Percentiles rank a stretch among this genome's conserved stretches.
Conservation (phyloP, 2,888 invertebrate species). For the Ophraella communa region DNA sequence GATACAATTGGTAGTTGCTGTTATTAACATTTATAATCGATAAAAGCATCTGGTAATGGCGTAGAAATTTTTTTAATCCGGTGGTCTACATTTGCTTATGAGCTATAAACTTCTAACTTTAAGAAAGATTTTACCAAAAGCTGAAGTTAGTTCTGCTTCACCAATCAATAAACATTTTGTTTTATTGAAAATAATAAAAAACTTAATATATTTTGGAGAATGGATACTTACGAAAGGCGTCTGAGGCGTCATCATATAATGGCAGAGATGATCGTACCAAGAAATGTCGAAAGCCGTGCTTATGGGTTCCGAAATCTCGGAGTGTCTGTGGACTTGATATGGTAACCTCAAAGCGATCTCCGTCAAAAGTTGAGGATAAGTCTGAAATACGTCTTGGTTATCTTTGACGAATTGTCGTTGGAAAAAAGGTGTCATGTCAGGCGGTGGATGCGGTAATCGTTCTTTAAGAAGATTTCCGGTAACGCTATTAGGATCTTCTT, state of each 20-base stretch:
- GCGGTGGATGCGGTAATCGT: conserved; percentile 79
- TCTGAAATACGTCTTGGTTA: conserved; percentile 91
- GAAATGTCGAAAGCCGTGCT: conserved; percentile 64
- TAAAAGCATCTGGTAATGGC: too few species aligned
- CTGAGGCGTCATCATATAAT: conserved; percentile 81
- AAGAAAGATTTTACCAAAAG: too few species aligned
- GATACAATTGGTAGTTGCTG: too few species aligned
- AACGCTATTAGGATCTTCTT: conserved; percentile 52
- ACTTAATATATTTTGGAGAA: too few species aligned
- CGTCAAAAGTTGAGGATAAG: conserved; percentile 91
- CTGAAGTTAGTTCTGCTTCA: neutral
- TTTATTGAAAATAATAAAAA: too few species aligned
- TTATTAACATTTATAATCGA: too few species aligned
- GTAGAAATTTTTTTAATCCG: too few species aligned
- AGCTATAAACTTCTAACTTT: too few species aligned
- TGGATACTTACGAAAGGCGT: conserved; percentile 73
- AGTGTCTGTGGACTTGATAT: conserved; percentile 89
- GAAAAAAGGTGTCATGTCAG: conserved; percentile 97
- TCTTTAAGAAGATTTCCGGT: conserved; percentile 81
- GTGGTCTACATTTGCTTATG: too few species aligned
- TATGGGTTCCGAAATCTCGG: conserved; percentile 63
- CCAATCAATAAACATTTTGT: too few species aligned
- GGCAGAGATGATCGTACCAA: conserved; percentile 85
- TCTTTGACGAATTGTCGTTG: conserved; percentile 90
- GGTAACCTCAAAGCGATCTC: conserved; percentile 94